Evolutionary conservation across 1,140 invertebrate genomes (phyloP).

Genomic region (Cylas formicarius): DNA sequence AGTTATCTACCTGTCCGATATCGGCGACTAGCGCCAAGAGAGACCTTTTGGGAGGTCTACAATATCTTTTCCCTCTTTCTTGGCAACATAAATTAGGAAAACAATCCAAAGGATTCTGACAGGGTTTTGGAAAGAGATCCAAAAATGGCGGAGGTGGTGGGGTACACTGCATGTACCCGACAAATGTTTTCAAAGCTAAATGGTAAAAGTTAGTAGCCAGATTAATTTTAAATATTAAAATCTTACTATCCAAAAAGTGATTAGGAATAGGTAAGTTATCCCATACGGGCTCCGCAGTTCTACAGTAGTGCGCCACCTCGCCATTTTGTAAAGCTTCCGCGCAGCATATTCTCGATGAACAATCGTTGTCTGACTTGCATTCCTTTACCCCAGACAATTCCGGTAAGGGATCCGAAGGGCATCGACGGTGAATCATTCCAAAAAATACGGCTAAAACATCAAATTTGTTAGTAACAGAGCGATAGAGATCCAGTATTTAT

Average conservation of each 20-base stretch:
- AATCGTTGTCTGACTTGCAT: constrained; percentile 58
- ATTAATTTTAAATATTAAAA: background rate
- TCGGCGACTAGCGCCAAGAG: constrained; percentile 55
- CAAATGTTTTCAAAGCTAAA: constrained; percentile 51
- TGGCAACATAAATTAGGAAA: constrained; percentile 70
- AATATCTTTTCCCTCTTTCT: constrained; percentile 56
- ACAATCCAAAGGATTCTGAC: constrained; percentile 60
- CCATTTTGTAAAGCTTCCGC: constrained; percentile 45
- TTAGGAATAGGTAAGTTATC: constrained; percentile 51
- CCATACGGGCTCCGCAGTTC: constrained; percentile 55
- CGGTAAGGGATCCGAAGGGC: constrained; percentile 54
- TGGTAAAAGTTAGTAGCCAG: background rate
- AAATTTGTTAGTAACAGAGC: background rate
- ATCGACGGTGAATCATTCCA: constrained; percentile 56
- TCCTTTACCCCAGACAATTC: constrained; percentile 58
- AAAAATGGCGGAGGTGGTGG: constrained; percentile 54
- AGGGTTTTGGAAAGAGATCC: constrained; percentile 59
- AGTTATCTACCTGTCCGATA: constrained; percentile 33
- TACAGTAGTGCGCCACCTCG: constrained; percentile 54
- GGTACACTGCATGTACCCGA: constrained; percentile 63
- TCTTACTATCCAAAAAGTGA: constrained; percentile 45
- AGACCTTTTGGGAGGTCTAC: constrained; percentile 61
- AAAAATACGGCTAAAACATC: constrained; percentile 49
- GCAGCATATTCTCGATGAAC: constrained; percentile 63
- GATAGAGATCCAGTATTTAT: constrained; percentile 5